Base-by-base conservation (phyloP, 2,888 invertebrate species). In the Meiosimyza decipiens region DNA sequence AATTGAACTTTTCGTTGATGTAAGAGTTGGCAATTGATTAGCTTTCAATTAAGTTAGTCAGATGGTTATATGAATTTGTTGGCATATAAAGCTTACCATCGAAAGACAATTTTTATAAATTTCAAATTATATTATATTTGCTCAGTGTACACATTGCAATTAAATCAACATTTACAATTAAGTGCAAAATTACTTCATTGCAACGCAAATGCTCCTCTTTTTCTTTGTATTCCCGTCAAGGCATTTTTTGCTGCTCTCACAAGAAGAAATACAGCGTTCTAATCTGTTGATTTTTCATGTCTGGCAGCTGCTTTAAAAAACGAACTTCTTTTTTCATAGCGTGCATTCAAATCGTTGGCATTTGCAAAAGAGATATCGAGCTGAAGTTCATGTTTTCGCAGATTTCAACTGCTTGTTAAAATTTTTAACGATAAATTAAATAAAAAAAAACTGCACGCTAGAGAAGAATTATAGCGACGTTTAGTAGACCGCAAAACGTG, bases 261-360 rank as follows among this genome's bases (percentile, higher is more conserved):
- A 28, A 22, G 13, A 16, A 22, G 2, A 28, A 6, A 18, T 57
- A 12, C 73, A 33, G 47, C 81, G 83, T 83, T 84, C 84, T 84
- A 82, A 81, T 80, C 83, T 79, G 79, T 77, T 83, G 82, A 75
- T 76, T 78, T 80, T 82, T 79, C 74, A 76, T 80, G 78, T 73
- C 76, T 79, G 73, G 28, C 16, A 11, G 71, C 47, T 33, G 67
- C 71, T 71, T 15, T 54, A 71, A 64, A 51, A 4, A 49, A n/a
- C 67, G 33, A 60, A 15, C 13, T 54, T 16, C 47, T 59, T 49
- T 52, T 28, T 69, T 59, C 16, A 49, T 28, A 18, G 60, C 57
- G 47, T 55, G 16, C 59, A 40, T 18, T 49, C 1, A 51, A 40
- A 62, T 40, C 22, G 59, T 60, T 28, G 6, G 16, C 49, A 50